phyloP scores from a whole-genome alignment of 2,888 invertebrate genomes.

The Plebejus melissa region DNA sequence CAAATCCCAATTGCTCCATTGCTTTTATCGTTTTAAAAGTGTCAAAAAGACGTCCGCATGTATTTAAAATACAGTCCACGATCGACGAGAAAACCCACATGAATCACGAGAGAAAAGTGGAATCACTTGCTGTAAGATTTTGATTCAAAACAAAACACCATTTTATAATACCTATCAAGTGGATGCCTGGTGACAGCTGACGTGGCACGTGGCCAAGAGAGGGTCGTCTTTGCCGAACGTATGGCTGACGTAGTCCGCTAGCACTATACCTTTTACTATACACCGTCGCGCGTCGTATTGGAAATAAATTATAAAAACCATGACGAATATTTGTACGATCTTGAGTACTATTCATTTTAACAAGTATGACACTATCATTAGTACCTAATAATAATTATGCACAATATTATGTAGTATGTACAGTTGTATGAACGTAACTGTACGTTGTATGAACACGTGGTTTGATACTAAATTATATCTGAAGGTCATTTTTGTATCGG shows the following conservation, averaged over 20 bases:
- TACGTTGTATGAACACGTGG: not conserved
- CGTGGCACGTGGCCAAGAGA: conserved; percentile 61
- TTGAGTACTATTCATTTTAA: not conserved
- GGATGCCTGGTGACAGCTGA: conserved; percentile 64
- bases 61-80: not conserved
- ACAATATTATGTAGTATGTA: not conserved
- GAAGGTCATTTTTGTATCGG: not conserved
- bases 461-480: not conserved
- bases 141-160: conserved; percentile 69
- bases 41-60: not conserved
- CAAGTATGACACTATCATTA: not conserved
- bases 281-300: not conserved
- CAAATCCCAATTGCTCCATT: not conserved
- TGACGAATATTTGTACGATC: not conserved
- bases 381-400: not conserved
- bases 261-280: conserved; percentile 8
- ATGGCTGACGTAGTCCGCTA: conserved; percentile 44
- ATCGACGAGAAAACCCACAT: conserved; percentile 1
- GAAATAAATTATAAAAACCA: not conserved
- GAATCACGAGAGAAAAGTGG: conserved; percentile 29
- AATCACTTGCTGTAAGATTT: conserved; percentile 54
- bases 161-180: conserved; percentile 57
- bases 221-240: conserved; percentile 49
- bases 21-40: not conserved
- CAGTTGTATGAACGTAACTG: too few species aligned